Evolutionary conservation across 1,140 invertebrate species (phyloP).

Genomic region (Brachionus paranguensis): DNA sequence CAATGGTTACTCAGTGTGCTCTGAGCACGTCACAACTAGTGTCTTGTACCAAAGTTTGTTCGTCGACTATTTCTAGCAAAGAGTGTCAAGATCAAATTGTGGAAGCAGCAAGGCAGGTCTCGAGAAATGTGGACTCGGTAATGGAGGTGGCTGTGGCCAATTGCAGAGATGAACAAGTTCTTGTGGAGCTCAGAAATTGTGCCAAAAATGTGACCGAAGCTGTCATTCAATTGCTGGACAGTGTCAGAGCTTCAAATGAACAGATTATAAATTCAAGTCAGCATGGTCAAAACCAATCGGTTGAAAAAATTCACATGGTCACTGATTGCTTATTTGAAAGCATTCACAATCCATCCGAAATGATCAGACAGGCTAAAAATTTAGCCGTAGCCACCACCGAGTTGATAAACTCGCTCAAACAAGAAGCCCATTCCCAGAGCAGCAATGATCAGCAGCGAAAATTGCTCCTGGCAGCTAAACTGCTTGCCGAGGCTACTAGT

Average conservation of each 20-base stretch:
- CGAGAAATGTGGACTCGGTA: conserved; percentile 81
- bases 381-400: conserved; percentile 84
- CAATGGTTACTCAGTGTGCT: conserved; percentile 88
- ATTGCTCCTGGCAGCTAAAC: conserved; percentile 72
- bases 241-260: neutral
- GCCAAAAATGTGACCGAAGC: conserved; percentile 12
- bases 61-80: conserved; percentile 72
- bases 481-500: conserved; percentile 88
- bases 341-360: conserved; percentile 73
- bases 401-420: conserved; percentile 83
- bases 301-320: conserved; percentile 80
- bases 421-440: conserved; percentile 72
- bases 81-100: conserved; percentile 88
- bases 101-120: conserved; percentile 83
- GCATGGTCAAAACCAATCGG: conserved; percentile 67
- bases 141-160: conserved; percentile 70
- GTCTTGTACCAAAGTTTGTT: conserved; percentile 82
- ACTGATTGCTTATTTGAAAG: conserved; percentile 80
- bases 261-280: neutral
- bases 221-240: neutral
- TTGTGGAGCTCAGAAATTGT: conserved; percentile 9
- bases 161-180: neutral
- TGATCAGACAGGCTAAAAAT: conserved; percentile 86
- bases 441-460: conserved; percentile 80
- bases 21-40: conserved; percentile 93